A percentile compares a stretch with the other conserved stretches of the same genome.
These are phyloP conservation scores for Euura lappo DNA, from an alignment of 1,140 invertebrate species.

Conservation along the genomic window DNA sequence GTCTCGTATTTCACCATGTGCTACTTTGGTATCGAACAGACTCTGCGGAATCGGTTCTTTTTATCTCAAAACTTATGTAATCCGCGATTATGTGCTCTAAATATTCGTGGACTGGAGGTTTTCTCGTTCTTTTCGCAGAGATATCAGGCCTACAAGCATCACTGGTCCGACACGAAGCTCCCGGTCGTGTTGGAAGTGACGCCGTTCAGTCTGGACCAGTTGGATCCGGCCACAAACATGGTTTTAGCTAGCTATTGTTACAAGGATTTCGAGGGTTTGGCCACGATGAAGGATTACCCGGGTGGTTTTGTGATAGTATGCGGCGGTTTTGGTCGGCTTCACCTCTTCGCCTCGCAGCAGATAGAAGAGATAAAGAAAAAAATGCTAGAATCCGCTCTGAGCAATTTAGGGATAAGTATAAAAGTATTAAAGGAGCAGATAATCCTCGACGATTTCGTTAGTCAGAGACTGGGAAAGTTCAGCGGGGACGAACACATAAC, in stretches of 20 bases:
- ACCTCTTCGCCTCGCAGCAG: conserved; percentile 86
- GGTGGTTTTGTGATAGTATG: conserved; percentile 89
- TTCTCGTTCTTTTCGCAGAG: conserved; percentile 66
- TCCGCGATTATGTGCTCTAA: conserved; percentile 27
- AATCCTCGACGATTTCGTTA: conserved; percentile 83
- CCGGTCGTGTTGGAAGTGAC: conserved; percentile 90
- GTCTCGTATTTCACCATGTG: background rate
- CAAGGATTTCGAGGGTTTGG: conserved; percentile 88
- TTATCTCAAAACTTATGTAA: conserved; percentile 10
- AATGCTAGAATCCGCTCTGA: conserved; percentile 79
- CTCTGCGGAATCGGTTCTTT: conserved; percentile 35
- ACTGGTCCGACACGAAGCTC: conserved; percentile 91
- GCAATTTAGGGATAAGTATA: conserved; percentile 82
- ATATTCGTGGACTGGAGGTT: conserved; percentile 16
- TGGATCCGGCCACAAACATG: conserved; percentile 83
- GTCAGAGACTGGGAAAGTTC: conserved; percentile 85
- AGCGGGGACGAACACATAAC: conserved; percentile 88
- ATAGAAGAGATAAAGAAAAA: conserved; percentile 87
- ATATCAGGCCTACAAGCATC: conserved; percentile 92
- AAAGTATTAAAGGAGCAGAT: conserved; percentile 84
- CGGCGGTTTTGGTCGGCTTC: conserved; percentile 85
- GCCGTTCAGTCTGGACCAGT: conserved; percentile 86
- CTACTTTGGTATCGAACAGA: conserved; percentile 24
- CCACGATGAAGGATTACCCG: conserved; percentile 72
- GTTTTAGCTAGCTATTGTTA: conserved; percentile 88